A percentile compares a stretch with the other conserved stretches of the same genome.
These are phyloP conservation scores for Cetoscarus ocellatus DNA, from an alignment of 2,797 vertebrate genomes.

Conservation along the genomic window DNA sequence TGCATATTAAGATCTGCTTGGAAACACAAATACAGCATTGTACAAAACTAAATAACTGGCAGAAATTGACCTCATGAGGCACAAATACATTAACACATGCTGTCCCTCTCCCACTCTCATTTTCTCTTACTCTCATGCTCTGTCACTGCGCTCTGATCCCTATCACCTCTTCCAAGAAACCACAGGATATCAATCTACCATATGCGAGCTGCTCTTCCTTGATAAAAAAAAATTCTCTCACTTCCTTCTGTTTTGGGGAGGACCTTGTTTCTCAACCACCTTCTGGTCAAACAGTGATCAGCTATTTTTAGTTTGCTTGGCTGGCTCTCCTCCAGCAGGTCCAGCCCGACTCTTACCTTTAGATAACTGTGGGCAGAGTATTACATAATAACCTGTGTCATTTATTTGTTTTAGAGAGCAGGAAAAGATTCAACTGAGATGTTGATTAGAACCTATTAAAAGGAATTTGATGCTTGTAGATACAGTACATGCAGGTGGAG, in stretches of 20 bases:
- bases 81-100: slow-evolving; percentile 1
- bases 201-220: slow-evolving; percentile 43
- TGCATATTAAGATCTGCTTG: not conserved
- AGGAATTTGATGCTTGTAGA: not conserved
- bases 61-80: slow-evolving; percentile 9
- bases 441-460: slow-evolving; percentile 1
- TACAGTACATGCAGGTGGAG: slow-evolving; percentile 10
- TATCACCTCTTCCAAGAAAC: slow-evolving; percentile 63
- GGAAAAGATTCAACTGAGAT: not conserved
- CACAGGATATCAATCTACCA: slow-evolving; percentile 61
- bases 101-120: not conserved
- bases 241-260: slow-evolving; percentile 44
- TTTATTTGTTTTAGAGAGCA: not conserved
- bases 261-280: slow-evolving; percentile 46
- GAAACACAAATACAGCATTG: not conserved
- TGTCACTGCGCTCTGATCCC: slow-evolving; percentile 27
- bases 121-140: slow-evolving; percentile 18
- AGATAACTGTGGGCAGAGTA: slow-evolving; percentile 3
- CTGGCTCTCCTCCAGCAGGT: slow-evolving; percentile 13
- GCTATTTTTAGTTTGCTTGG: slow-evolving; percentile 40
- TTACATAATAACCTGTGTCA: not conserved
- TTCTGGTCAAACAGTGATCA: slow-evolving; percentile 39
- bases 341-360: slow-evolving; percentile 35
- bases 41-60: not conserved
- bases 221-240: not conserved